Percentiles rank a stretch among this genome's conserved stretches.
phyloP scores from a whole-genome alignment of 2,113 vertebrate genomes.

The Chaenocephalus aceratus region DNA sequence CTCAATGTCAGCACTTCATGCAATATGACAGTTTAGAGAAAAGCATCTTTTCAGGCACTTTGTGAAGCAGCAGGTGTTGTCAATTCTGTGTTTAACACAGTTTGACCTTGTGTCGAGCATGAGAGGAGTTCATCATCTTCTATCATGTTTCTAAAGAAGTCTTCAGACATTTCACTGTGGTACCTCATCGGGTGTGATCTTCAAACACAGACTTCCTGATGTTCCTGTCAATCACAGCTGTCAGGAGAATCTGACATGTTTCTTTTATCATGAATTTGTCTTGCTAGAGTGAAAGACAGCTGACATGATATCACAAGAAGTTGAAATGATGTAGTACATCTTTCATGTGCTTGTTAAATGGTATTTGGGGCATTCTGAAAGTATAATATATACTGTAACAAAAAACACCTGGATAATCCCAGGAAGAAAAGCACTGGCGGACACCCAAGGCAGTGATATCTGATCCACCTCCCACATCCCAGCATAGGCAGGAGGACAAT shows the following conservation, averaged over 20 bases:
- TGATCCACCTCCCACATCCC: slow-evolving; percentile 65
- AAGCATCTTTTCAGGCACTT: background rate
- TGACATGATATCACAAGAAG: background rate
- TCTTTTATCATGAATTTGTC: slow-evolving; percentile 18
- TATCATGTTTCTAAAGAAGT: slow-evolving; percentile 44
- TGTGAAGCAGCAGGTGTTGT: slow-evolving; percentile 39
- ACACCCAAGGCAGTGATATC: slow-evolving; percentile 63
- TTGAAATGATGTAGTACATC: background rate
- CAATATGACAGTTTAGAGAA: slow-evolving; percentile 12
- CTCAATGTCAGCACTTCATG: slow-evolving; percentile 16
- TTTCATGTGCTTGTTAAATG: background rate
- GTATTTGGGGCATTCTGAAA: too few relatives aligned
- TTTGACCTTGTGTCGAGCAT: slow-evolving; percentile 57
- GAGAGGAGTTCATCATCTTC: slow-evolving; percentile 51
- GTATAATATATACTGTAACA: too few relatives aligned
- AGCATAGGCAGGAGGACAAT: slow-evolving; percentile 53
- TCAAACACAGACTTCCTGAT: slow-evolving; percentile 51
- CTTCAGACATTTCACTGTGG: slow-evolving; percentile 39
- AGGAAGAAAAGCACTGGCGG: slow-evolving; percentile 43
- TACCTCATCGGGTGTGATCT: slow-evolving; percentile 41
- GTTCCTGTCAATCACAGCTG: slow-evolving; percentile 69
- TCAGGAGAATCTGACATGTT: slow-evolving; percentile 29
- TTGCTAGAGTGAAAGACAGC: slow-evolving; percentile 7
- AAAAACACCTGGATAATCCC: too few relatives aligned
- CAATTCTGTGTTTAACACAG: slow-evolving; percentile 36